Percentiles rank a stretch among this genome's conserved stretches.
phyloP scores from a whole-genome alignment of 2,888 invertebrate genomes.

The Eucriotettix oculatus region DNA sequence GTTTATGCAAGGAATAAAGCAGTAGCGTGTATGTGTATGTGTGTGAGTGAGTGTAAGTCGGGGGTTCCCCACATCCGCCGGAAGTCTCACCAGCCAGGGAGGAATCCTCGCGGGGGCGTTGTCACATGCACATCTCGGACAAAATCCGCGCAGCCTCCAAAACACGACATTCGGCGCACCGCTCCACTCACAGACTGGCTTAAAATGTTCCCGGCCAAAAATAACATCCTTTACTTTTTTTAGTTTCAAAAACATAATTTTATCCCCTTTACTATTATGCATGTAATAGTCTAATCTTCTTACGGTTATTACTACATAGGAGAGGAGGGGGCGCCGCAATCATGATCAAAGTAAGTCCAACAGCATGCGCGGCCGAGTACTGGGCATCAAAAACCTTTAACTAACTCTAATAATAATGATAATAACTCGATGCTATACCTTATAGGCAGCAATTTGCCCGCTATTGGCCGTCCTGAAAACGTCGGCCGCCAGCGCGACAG shows the following conservation, averaged over 20 bases:
- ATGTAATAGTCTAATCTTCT: slow-evolving; percentile 9
- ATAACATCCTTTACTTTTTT: slow-evolving; percentile 3
- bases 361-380: neutral
- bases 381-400: slow-evolving; percentile 8
- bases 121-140: too few species aligned
- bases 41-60: too few species aligned
- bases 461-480: neutral
- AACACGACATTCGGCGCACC: too few species aligned
- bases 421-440: slow-evolving; percentile 3
- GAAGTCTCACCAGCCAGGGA: too few species aligned
- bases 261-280: slow-evolving; percentile 8
- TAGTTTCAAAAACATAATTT: slow-evolving; percentile 8
- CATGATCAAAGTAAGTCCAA: neutral
- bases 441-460: neutral
- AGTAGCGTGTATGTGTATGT: too few species aligned
- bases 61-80: too few species aligned
- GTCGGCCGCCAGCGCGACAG: neutral
- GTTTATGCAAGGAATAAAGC: too few species aligned
- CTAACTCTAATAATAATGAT: slow-evolving; percentile 9
- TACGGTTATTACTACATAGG: neutral
- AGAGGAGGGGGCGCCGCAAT: neutral
- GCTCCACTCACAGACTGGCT: too few species aligned
- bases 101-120: too few species aligned
- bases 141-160: too few species aligned
- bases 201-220: neutral